Evolutionary conservation across 2,797 vertebrate genomes (phyloP).

Genomic region (Rachycentron canadum): DNA sequence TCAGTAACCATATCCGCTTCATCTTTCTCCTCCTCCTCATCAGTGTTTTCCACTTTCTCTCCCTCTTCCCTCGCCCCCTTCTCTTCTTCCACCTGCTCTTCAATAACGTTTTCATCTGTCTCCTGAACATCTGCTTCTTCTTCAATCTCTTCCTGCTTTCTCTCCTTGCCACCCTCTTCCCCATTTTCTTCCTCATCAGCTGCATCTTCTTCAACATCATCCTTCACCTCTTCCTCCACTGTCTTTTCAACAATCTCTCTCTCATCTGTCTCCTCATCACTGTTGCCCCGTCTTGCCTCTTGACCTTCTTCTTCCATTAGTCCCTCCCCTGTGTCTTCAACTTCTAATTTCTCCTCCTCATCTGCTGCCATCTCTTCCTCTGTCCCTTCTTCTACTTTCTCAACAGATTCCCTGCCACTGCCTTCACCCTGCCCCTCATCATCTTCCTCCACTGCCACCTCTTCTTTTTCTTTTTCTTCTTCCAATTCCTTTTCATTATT

Average conservation of each 20-base stretch:
- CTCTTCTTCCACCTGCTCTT: background rate
- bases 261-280: slow-evolving; percentile 54
- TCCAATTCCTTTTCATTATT: background rate
- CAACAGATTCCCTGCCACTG: slow-evolving; percentile 18
- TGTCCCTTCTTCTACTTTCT: slow-evolving; percentile 29
- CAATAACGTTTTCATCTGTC: background rate
- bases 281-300: slow-evolving; percentile 7
- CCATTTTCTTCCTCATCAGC: slow-evolving; percentile 9
- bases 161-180: background rate
- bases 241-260: slow-evolving; percentile 30
- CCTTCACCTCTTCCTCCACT: slow-evolving; percentile 2
- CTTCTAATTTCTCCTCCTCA: slow-evolving; percentile 37
- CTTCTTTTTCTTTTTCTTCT: slow-evolving; percentile 3
- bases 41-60: background rate
- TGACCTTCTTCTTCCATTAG: slow-evolving; percentile 15
- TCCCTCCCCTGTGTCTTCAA: slow-evolving; percentile 23
- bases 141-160: background rate
- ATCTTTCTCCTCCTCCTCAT: too few relatives aligned
- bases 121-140: background rate
- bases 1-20: too few relatives aligned
- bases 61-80: background rate
- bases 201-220: slow-evolving; percentile 9
- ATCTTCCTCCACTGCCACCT: background rate
- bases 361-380: slow-evolving; percentile 31
- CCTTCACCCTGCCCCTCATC: slow-evolving; percentile 6